Conservation (phyloP, 2,113 vertebrate genomes). For the Caretta caretta region DNA sequence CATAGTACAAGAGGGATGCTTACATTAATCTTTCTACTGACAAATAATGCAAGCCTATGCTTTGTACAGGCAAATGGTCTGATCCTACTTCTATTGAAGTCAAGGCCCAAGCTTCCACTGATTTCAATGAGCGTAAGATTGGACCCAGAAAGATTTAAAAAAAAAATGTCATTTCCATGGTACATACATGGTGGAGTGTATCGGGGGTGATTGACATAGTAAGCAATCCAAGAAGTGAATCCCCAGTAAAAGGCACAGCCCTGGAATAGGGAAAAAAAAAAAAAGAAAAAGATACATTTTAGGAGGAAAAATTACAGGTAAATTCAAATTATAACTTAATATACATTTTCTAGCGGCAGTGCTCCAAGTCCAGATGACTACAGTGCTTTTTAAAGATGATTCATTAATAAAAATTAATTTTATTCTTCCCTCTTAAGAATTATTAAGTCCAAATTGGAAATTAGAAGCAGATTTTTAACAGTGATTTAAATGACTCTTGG, state of each 20-base stretch:
- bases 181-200: slow-evolving; percentile 85
- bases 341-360: background rate
- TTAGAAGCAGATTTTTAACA: background rate
- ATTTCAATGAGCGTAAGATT: background rate
- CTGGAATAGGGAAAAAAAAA: slow-evolving; percentile 66
- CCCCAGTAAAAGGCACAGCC: slow-evolving; percentile 84
- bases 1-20: background rate
- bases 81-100: background rate
- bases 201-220: slow-evolving; percentile 85
- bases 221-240: slow-evolving; percentile 83
- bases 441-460: background rate
- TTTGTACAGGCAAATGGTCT: background rate
- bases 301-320: background rate
- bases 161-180: background rate
- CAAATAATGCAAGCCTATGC: background rate
- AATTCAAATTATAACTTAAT: background rate
- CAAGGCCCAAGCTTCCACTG: background rate
- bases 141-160: background rate
- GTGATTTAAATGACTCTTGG: background rate
- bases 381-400: background rate
- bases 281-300: background rate
- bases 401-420: background rate
- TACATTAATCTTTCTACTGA: background rate
- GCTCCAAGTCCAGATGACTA: background rate
- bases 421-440: background rate